phyloP scores from a whole-genome alignment of 2,113 vertebrate species.

The Cyprinodon variegatus region DNA sequence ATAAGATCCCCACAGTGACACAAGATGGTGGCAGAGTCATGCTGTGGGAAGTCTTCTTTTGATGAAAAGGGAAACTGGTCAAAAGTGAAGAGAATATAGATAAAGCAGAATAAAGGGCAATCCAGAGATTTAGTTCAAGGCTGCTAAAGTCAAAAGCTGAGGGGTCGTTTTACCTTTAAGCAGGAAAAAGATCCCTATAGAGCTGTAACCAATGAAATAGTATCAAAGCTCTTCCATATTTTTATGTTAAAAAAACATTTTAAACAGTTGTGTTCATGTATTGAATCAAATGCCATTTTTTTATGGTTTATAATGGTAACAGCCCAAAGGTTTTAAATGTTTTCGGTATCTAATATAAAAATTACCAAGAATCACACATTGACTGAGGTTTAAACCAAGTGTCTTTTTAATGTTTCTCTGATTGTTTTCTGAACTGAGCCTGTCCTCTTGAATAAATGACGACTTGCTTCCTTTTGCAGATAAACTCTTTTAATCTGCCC shows the following conservation, averaged over 20 bases:
- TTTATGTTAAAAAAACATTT: too few relatives aligned
- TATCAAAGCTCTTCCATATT: too few relatives aligned
- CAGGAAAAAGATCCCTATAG: background rate
- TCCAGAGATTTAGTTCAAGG: too few relatives aligned
- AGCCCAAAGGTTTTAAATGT: too few relatives aligned
- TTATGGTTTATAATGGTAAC: too few relatives aligned
- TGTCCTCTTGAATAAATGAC: background rate
- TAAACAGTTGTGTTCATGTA: too few relatives aligned
- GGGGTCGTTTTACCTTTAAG: background rate
- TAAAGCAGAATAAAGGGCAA: background rate
- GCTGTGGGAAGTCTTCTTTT: background rate
- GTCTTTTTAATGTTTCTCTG: background rate
- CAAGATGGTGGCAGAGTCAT: background rate
- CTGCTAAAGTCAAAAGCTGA: too few relatives aligned
- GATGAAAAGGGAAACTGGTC: background rate
- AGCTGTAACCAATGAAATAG: background rate
- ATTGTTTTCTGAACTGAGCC: slow-evolving; percentile 9
- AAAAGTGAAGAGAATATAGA: background rate
- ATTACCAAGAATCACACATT: too few relatives aligned
- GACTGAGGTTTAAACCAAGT: background rate
- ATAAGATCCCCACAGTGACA: background rate
- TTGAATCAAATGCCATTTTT: too few relatives aligned
- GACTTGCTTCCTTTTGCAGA: slow-evolving; percentile 18
- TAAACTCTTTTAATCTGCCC: slow-evolving; percentile 1
- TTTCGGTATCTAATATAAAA: too few relatives aligned